phyloP scores from a whole-genome alignment of 2,797 vertebrate species.

The Hapalemur alaotrensis region DNA sequence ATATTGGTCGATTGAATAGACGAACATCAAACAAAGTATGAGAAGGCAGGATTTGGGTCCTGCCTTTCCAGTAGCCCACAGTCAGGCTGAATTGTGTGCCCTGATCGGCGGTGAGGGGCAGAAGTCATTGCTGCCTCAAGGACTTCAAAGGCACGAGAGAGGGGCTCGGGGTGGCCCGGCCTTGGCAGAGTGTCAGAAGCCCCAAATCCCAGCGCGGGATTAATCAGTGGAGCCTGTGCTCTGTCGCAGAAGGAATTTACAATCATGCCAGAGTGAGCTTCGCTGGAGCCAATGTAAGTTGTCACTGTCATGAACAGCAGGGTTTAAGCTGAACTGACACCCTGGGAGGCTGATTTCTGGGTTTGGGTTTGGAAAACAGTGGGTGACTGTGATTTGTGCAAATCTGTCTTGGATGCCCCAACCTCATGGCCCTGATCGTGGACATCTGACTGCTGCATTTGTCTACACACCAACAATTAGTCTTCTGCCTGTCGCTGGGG shows the following conservation, averaged over 20 bases:
- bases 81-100: background rate
- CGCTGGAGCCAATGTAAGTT: slow-evolving; percentile 39
- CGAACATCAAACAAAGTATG: background rate
- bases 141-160: background rate
- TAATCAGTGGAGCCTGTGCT: slow-evolving; percentile 19
- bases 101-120: accelerated
- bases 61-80: background rate
- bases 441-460: background rate
- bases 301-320: slow-evolving; percentile 6
- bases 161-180: background rate
- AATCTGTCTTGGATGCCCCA: background rate
- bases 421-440: background rate
- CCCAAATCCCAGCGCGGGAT: background rate
- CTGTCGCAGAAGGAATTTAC: slow-evolving; percentile 58
- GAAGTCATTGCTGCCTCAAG: background rate
- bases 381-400: background rate
- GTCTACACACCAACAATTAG: background rate
- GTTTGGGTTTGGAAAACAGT: background rate
- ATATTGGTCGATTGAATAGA: background rate
- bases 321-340: background rate
- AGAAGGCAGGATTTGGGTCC: background rate
- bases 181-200: background rate
- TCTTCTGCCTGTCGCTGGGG: background rate
- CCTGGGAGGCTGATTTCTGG: background rate
- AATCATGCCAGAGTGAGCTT: background rate